Evolutionary conservation across 2,888 invertebrate species (phyloP), one percentile per base, ranked within the genome.

Genomic region (Ptilodon capucinus): DNA sequence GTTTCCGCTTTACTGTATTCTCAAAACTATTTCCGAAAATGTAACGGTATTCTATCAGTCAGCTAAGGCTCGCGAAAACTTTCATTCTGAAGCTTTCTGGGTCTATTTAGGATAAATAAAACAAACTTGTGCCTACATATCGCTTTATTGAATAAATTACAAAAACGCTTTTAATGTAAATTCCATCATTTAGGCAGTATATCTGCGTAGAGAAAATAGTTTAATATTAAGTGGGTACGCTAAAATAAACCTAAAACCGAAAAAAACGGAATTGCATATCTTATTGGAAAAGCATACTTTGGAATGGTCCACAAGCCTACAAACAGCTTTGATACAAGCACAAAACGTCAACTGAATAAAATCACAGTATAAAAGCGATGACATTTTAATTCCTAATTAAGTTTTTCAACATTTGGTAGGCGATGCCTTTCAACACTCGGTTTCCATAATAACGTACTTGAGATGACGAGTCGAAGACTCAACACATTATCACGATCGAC

Each of bases 91-190:
- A n/a, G n/a, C n/a, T n/a, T n/a, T n/a, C n/a, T n/a, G n/a, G n/a
- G n/a, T n/a, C n/a, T n/a, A n/a, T n/a, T n/a, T n/a, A n/a, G n/a
- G n/a, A n/a, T n/a, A 47, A 72, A 71, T 67, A 67, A 80, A 76
- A 79, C 54, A 59, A 51, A 50, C 40, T 0, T 28, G 57, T 71
- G 78, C 82, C 89, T 89, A 87, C 86, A 79, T 73, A 78, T 65
- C 66, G 74, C 71, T 88, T 89, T 88, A 87, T 83, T 87, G 82
- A 84, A 86, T 86, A 86, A 87, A 81, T 86, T 86, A 89, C 84
- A 86, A 86, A 82, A 64, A 83, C 71, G 75, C 76, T 80, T 79
- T 57, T 60, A 34, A 57, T 79, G 76, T 73, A 76, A 76, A 79
- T 71, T 76, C 68, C 69, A 68, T 71, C 54, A 73, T 68, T 76